These are phyloP conservation scores for Cotesia vestalis DNA, from an alignment of 1,140 invertebrate species.

Conservation along the genomic window DNA sequence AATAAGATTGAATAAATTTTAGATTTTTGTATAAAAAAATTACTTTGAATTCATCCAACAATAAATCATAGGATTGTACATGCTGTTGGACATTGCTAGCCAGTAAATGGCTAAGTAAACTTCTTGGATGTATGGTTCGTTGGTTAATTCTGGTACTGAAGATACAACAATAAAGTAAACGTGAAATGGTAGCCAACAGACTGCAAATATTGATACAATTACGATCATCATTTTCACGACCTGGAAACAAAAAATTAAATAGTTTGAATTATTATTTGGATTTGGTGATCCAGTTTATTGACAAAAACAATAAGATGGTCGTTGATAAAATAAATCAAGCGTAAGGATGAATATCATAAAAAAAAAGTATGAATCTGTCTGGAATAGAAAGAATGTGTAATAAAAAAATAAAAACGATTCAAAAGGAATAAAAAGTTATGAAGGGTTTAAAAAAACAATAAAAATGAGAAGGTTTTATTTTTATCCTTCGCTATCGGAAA, in stretches of 20 bases:
- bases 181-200: constrained; percentile 94
- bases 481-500: too few relatives aligned
- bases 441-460: not conserved
- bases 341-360: too few relatives aligned
- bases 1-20: not conserved
- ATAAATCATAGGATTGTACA: constrained; percentile 96
- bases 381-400: too few relatives aligned
- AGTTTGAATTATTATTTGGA: not conserved
- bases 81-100: constrained; percentile 94
- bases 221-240: constrained; percentile 96
- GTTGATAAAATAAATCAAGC: too few relatives aligned
- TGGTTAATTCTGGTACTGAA: constrained; percentile 80
- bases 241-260: constrained; percentile 66
- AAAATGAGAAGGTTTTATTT: too few relatives aligned
- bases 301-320: too few relatives aligned
- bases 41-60: constrained; percentile 94
- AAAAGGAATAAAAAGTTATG: constrained; percentile 37
- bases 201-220: constrained; percentile 84
- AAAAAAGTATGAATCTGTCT: too few relatives aligned
- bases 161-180: constrained; percentile 88
- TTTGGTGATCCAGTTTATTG: too few relatives aligned
- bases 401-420: constrained; percentile 16
- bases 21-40: not conserved
- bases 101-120: constrained; percentile 92
- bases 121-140: constrained; percentile 84